Conservation (phyloP, 2,888 invertebrate species). For the Tetragonisca angustula region DNA sequence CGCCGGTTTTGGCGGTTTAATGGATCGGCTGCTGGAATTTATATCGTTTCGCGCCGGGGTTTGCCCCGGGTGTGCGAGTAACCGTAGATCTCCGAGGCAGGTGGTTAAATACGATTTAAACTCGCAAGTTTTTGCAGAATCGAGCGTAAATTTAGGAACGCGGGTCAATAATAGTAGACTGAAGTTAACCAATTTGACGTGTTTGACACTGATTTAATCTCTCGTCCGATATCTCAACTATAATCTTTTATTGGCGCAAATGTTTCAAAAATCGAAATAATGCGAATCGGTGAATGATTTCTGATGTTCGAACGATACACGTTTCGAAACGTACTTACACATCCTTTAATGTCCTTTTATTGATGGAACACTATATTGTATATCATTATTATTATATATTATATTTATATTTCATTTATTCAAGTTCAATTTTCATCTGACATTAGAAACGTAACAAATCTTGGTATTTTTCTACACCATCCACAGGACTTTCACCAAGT, state of each 20-base stretch:
- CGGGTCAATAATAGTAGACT: background rate
- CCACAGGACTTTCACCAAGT: too few relatives aligned
- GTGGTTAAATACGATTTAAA: background rate
- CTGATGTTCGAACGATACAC: background rate
- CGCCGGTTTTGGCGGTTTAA: slow-evolving; percentile 18
- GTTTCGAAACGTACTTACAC: background rate
- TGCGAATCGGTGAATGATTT: background rate
- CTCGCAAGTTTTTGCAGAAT: background rate
- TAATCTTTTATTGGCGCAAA: background rate
- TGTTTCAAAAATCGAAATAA: background rate
- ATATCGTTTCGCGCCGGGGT: background rate
- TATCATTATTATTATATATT: too few relatives aligned
- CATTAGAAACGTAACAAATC: background rate
- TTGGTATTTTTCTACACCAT: background rate
- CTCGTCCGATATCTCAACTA: background rate
- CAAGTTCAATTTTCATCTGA: background rate
- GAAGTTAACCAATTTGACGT: background rate
- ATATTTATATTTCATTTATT: too few relatives aligned
- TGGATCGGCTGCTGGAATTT: slow-evolving; percentile 8
- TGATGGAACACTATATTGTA: too few relatives aligned
- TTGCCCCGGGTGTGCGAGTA: background rate
- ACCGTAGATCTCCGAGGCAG: background rate
- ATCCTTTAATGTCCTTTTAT: background rate
- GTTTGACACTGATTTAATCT: background rate
- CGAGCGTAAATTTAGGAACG: background rate